These are phyloP conservation scores for Odobenus rosmarus DNA, from an alignment of 2,113 vertebrate genomes.

Conservation along the genomic window DNA sequence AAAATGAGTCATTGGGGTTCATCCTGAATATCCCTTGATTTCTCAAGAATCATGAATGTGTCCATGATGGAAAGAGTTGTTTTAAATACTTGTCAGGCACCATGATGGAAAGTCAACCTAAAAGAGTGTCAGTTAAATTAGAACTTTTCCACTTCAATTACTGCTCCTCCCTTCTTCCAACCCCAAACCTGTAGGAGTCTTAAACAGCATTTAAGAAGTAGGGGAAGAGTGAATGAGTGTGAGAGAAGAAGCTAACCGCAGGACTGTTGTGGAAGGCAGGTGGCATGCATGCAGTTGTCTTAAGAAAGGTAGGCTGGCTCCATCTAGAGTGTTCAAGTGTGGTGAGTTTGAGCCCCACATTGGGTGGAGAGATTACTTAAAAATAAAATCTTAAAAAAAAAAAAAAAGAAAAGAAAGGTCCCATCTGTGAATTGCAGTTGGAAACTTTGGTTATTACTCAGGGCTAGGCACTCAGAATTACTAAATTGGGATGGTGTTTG, in stretches of 20 bases:
- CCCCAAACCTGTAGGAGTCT: not conserved
- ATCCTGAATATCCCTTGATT: not conserved
- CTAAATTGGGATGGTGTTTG: not conserved
- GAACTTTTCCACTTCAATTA: not conserved
- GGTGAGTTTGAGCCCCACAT: not conserved
- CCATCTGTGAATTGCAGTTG: not conserved
- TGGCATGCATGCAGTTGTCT: not conserved
- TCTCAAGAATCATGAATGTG: not conserved
- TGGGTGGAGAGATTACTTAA: not conserved
- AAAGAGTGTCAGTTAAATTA: not conserved
- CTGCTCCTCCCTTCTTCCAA: not conserved
- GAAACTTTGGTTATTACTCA: not conserved
- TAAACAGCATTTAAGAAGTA: not conserved
- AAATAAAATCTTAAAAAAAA: not conserved
- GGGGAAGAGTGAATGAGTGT: not conserved
- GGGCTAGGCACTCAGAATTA: not conserved
- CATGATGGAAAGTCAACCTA: not conserved
- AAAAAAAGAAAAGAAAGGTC: not conserved
- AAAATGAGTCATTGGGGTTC: not conserved
- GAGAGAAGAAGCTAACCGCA: not conserved
- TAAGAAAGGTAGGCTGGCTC: not conserved
- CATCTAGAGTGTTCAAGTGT: not conserved
- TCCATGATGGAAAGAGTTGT: not conserved
- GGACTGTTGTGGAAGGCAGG: not conserved
- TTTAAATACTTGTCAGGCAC: not conserved